phyloP scores from a whole-genome alignment of 2,888 invertebrate species.

The Eupithecia pulchellata region DNA sequence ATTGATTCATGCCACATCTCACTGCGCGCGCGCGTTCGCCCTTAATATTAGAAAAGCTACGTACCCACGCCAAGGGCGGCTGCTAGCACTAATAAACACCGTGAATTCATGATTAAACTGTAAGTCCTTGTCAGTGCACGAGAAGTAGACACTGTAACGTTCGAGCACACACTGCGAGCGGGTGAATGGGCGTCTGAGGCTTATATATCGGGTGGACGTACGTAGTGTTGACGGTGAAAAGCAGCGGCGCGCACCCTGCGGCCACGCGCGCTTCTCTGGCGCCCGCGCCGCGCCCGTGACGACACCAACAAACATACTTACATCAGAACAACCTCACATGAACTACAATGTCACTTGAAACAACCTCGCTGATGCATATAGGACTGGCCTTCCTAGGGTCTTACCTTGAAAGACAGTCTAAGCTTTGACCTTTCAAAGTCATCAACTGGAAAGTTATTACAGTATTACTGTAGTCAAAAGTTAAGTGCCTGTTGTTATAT shows the following conservation, averaged over 20 bases:
- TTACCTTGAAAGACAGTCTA: constrained; percentile 13
- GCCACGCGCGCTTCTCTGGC: constrained; percentile 54
- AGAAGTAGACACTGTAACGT: constrained; percentile 82
- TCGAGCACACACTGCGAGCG: constrained; percentile 84
- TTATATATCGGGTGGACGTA: constrained; percentile 82
- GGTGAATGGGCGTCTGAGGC: constrained; percentile 82
- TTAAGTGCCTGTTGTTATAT: neutral
- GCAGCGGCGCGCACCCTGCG: constrained; percentile 64
- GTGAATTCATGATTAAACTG: constrained; percentile 82
- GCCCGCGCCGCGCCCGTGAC: constrained; percentile 41
- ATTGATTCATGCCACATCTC: constrained; percentile 54
- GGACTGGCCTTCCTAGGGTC: neutral
- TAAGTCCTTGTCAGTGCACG: constrained; percentile 75
- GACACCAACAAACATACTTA: constrained; percentile 40
- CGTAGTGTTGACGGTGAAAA: constrained; percentile 75
- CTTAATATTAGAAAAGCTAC: constrained; percentile 83
- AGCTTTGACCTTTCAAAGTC: constrained; percentile 25
- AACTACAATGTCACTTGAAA: neutral
- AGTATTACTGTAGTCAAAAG: neutral
- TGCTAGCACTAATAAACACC: constrained; percentile 86
- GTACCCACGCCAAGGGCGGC: constrained; percentile 89
- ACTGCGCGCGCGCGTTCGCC: constrained; percentile 65
- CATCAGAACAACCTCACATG: constrained; percentile 17
- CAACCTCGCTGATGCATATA: neutral
- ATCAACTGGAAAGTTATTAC: constrained; percentile 25